Evolutionary conservation across 2,888 invertebrate genomes (phyloP).

Genomic region (Pterobdella sp.): DNA sequence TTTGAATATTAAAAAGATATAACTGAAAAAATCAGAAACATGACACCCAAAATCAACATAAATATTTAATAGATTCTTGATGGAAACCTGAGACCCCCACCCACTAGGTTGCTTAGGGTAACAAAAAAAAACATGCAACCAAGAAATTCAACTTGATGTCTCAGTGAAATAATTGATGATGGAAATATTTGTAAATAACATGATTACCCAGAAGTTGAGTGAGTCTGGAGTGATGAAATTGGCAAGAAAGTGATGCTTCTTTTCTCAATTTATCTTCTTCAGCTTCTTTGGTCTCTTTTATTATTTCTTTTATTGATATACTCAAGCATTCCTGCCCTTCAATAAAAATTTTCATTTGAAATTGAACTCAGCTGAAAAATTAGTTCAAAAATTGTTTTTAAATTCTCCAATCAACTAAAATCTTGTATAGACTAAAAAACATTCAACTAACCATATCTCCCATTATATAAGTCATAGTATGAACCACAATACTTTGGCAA

Average conservation of each 20-base stretch:
- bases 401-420: neutral
- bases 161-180: too few species aligned
- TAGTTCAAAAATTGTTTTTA: neutral
- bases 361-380: too few species aligned
- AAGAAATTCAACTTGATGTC: too few species aligned
- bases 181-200: too few species aligned
- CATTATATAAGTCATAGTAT: constrained; percentile 11
- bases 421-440: neutral
- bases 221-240: neutral
- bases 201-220: neutral
- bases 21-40: too few species aligned
- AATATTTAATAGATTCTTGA: too few species aligned
- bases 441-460: neutral
- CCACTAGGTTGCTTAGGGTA: too few species aligned
- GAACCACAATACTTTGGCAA: constrained; percentile 18
- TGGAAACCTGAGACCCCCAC: too few species aligned
- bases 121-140: too few species aligned
- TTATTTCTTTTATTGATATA: neutral
- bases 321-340: neutral
- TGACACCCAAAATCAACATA: too few species aligned
- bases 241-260: neutral
- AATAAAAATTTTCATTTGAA: neutral
- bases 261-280: neutral
- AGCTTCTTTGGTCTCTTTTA: neutral
- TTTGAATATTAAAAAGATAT: too few species aligned